Evolutionary conservation across 1,140 invertebrate species (phyloP).

Genomic region (Listronotus oregonensis): DNA sequence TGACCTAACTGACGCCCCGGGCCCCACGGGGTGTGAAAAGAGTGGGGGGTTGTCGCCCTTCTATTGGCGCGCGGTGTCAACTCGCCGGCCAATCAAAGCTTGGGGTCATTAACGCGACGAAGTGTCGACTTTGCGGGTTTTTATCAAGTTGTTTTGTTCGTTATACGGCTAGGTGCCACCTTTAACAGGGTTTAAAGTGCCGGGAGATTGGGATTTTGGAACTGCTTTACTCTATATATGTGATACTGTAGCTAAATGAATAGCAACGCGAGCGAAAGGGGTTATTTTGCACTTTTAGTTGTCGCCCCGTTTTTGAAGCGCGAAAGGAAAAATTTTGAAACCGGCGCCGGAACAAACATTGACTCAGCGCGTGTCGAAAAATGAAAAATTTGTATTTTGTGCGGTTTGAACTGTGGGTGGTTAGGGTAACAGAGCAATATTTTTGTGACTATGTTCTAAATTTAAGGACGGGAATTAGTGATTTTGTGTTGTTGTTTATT

Average conservation of each 20-base stretch:
- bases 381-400: neutral
- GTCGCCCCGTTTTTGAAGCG: too few relatives aligned
- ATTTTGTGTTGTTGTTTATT: conserved; percentile 1
- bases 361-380: too few relatives aligned
- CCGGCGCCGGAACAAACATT: too few relatives aligned
- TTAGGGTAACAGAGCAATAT: neutral
- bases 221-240: conserved; percentile 12
- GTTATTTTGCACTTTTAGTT: too few relatives aligned
- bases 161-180: conserved; percentile 51
- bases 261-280: too few relatives aligned
- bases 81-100: conserved; percentile 48
- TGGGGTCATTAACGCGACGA: conserved; percentile 53
- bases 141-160: conserved; percentile 52
- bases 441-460: conserved; percentile 4
- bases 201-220: conserved; percentile 5
- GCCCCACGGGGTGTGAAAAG: conserved; percentile 54
- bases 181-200: conserved; percentile 43
- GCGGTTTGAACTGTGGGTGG: neutral
- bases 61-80: conserved; percentile 44
- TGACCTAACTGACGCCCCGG: conserved; percentile 53
- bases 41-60: conserved; percentile 52
- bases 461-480: neutral
- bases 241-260: too few relatives aligned
- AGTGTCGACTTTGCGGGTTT: conserved; percentile 47
- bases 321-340: too few relatives aligned